Percentiles rank a stretch among this genome's conserved stretches.
These are phyloP conservation scores for Novumbra hubbsi DNA, from an alignment of 2,797 vertebrate species.

Conservation along the genomic window DNA sequence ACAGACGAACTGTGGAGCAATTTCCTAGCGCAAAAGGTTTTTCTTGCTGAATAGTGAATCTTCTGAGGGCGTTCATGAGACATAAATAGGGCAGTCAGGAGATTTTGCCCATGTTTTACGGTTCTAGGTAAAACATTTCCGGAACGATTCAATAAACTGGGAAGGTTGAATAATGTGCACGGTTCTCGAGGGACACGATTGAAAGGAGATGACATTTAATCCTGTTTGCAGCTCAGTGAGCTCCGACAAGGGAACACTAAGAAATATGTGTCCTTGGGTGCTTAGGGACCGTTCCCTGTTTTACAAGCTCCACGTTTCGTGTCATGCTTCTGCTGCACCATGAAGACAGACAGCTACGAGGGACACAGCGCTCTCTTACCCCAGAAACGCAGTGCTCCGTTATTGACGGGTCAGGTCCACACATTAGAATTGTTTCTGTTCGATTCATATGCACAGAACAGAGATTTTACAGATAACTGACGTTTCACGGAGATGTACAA, in stretches of 20 bases:
- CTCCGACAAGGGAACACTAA: neutral
- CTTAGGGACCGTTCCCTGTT: neutral
- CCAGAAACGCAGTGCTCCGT: neutral
- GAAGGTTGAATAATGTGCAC: neutral
- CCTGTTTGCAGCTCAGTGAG: neutral
- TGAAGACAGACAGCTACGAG: neutral
- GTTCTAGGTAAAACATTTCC: neutral
- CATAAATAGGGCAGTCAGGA: neutral
- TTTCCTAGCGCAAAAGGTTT: no score
- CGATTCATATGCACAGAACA: neutral
- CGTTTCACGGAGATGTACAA: neutral
- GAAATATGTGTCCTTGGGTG: neutral
- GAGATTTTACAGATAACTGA: neutral
- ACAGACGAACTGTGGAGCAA: no score
- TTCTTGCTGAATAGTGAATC: no score
- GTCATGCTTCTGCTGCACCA: neutral
- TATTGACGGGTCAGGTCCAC: neutral
- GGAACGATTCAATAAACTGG: neutral
- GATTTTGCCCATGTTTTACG: neutral
- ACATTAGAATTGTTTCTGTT: neutral
- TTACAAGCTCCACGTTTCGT: neutral
- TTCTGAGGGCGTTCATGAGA: neutral
- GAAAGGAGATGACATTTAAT: neutral
- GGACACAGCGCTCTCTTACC: neutral
- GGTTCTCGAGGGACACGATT: neutral